These are phyloP conservation scores for Oscheius sp. DNA, from an alignment of 2,888 invertebrate genomes.

Conservation along the genomic window DNA sequence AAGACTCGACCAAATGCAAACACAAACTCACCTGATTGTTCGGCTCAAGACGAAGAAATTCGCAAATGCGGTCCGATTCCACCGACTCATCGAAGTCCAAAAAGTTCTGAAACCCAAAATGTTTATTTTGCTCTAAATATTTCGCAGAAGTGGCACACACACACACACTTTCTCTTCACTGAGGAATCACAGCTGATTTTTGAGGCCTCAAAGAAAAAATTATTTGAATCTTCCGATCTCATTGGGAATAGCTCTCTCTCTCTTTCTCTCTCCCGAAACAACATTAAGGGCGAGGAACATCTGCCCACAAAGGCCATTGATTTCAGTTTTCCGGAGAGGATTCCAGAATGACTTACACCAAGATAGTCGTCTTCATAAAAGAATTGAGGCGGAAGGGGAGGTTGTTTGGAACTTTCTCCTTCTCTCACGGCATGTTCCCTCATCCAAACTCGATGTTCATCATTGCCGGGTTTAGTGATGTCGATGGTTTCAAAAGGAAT, in stretches of 20 bases:
- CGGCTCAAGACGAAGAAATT: constrained; percentile 55
- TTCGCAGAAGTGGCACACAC: neutral
- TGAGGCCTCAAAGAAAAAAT: neutral
- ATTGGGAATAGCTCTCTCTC: neutral
- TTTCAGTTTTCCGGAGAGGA: neutral
- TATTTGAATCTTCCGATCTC: neutral
- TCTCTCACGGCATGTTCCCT: constrained; percentile 78
- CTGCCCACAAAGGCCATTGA: constrained; percentile 20
- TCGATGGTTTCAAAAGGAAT: constrained; percentile 89
- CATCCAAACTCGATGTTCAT: constrained; percentile 82
- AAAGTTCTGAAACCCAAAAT: constrained; percentile 58
- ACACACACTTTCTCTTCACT: neutral
- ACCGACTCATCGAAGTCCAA: constrained; percentile 60
- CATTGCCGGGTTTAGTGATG: constrained; percentile 88
- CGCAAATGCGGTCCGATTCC: constrained; percentile 53
- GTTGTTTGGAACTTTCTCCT: constrained; percentile 49
- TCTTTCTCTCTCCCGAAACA: neutral
- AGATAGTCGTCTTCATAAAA: constrained; percentile 91
- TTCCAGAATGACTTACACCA: constrained; percentile 77
- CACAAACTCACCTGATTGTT: constrained; percentile 39
- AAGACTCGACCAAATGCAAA: neutral
- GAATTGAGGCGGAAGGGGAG: constrained; percentile 85
- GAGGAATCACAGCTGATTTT: neutral
- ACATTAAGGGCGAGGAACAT: constrained; percentile 9
- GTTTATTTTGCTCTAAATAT: no score